Evolutionary conservation across 92 coral and sea anemone genomes (phyloP).

Genomic region (Nematostella vectensis): DNA sequence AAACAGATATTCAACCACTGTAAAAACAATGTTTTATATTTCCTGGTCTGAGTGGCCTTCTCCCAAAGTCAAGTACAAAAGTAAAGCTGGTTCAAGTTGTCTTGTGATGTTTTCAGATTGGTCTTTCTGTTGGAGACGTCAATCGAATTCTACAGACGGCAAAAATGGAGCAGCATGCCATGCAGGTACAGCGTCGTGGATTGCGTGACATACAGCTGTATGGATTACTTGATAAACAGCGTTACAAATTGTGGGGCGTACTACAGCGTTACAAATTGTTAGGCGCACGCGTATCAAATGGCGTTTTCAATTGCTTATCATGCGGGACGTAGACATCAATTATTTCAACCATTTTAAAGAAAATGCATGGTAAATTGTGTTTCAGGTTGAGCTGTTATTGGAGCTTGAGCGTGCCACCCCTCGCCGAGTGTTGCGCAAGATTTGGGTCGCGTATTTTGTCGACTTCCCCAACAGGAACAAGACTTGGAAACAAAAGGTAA

Average conservation of each 20-base stretch:
- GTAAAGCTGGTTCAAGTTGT: background rate
- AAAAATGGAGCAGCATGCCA: constrained; percentile 83
- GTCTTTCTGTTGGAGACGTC: constrained; percentile 85
- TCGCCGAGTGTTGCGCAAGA: constrained; percentile 57
- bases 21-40: background rate
- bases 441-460: constrained; percentile 67
- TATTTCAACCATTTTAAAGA: no score
- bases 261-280: no score
- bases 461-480: constrained; percentile 76
- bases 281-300: no score
- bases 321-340: no score
- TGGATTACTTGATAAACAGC: no score
- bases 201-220: no score
- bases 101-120: constrained; percentile 35
- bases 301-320: no score
- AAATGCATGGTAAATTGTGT: no score
- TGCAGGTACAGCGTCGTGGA: no score
- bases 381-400: constrained; percentile 61
- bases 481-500: constrained; percentile 73
- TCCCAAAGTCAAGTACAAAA: background rate
- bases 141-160: constrained; percentile 82
- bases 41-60: background rate
- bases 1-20: no score
- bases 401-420: constrained; percentile 86
- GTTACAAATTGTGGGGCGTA: no score